Evolutionary conservation across 2,888 invertebrate species (phyloP).

Genomic region (Drosophila affinis): DNA sequence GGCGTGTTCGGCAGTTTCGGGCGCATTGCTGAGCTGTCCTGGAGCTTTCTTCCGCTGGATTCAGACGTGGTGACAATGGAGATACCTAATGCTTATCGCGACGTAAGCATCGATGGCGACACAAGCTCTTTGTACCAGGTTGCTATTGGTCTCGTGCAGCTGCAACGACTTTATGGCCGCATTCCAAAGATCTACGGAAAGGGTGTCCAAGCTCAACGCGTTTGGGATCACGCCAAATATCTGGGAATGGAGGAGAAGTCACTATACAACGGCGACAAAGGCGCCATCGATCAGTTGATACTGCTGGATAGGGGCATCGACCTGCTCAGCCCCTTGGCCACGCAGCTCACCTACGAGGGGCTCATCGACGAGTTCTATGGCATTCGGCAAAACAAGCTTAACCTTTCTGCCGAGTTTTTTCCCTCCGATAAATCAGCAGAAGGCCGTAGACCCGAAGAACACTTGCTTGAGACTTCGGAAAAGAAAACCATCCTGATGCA

Average conservation of each 20-base stretch:
- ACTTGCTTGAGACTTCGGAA: slow-evolving; percentile 84
- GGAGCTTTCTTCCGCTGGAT: slow-evolving; percentile 95
- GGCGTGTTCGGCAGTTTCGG: slow-evolving; percentile 91
- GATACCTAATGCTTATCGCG: slow-evolving; percentile 91
- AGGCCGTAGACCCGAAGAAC: slow-evolving; percentile 26
- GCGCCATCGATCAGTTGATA: slow-evolving; percentile 93
- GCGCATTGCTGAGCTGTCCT: slow-evolving; percentile 92
- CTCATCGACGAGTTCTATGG: slow-evolving; percentile 97
- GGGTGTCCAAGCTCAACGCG: slow-evolving; percentile 93
- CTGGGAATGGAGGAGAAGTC: slow-evolving; percentile 87
- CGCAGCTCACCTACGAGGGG: slow-evolving; percentile 98
- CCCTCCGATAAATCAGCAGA: slow-evolving; percentile 73
- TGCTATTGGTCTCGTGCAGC: slow-evolving; percentile 92
- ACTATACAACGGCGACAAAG: slow-evolving; percentile 85
- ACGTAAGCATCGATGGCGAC: slow-evolving; percentile 94
- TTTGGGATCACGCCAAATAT: slow-evolving; percentile 93
- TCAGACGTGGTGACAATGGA: slow-evolving; percentile 97
- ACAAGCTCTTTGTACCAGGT: slow-evolving; percentile 94
- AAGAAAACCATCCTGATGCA: slow-evolving; percentile 92
- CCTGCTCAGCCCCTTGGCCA: slow-evolving; percentile 94
- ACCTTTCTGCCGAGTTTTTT: slow-evolving; percentile 94
- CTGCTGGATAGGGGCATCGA: slow-evolving; percentile 96
- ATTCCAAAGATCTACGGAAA: slow-evolving; percentile 95
- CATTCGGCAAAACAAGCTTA: slow-evolving; percentile 91
- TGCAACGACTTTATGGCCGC: slow-evolving; percentile 95